Percentiles rank a stretch among this genome's conserved stretches.
These are phyloP conservation scores for Fundulus diaphanus DNA, from an alignment of 2,797 vertebrate species.

Conservation along the genomic window DNA sequence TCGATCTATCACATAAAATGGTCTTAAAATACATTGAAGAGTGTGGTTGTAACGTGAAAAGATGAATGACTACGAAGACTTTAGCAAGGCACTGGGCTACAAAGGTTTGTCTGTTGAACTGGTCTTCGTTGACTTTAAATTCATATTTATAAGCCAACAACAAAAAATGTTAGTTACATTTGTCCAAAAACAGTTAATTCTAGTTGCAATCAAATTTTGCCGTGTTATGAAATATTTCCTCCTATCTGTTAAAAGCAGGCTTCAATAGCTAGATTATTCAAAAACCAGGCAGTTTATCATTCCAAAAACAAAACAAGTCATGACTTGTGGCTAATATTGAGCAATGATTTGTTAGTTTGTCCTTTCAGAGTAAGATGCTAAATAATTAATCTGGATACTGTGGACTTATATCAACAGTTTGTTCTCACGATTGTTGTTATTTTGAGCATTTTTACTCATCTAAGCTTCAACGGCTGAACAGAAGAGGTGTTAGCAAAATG, in stretches of 20 bases:
- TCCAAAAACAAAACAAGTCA: constrained; percentile 44
- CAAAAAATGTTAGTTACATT: background rate
- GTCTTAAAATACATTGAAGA: too few species aligned
- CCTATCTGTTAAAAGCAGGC: constrained; percentile 18
- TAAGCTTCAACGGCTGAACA: background rate
- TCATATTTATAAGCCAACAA: too few species aligned
- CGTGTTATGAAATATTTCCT: background rate
- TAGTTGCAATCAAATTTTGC: background rate
- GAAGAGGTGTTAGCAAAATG: constrained; percentile 1
- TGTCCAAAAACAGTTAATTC: background rate
- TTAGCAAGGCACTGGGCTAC: too few species aligned
- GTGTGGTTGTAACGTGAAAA: too few species aligned
- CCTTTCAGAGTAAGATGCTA: constrained; percentile 17
- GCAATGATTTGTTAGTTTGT: constrained; percentile 4
- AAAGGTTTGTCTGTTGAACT: background rate
- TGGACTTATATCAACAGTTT: background rate
- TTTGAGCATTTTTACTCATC: background rate
- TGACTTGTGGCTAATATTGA: constrained; percentile 14
- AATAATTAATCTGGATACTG: background rate
- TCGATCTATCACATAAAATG: too few species aligned
- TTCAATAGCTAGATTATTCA: constrained; percentile 16
- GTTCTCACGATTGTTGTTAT: too few species aligned
- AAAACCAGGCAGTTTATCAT: constrained; percentile 19
- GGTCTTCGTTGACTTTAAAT: background rate
- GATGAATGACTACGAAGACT: too few species aligned